These are phyloP conservation scores for Shinisaurus crocodilurus DNA, from an alignment of 2,113 vertebrate species.

Conservation along the genomic window DNA sequence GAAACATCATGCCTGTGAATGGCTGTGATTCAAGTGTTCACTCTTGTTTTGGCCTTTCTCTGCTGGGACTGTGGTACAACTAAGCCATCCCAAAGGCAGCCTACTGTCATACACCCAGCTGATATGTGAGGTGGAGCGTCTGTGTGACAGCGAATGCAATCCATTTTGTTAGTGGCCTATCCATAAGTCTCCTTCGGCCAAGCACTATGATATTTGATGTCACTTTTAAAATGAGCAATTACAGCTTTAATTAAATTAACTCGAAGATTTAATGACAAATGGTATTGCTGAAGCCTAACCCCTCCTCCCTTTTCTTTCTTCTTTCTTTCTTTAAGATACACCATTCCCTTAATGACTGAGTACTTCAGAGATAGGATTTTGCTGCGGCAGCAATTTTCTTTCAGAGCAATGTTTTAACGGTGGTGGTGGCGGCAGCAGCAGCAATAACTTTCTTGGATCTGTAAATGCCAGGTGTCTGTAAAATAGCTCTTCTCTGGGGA, in stretches of 20 bases:
- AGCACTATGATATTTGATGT: constrained; percentile 18
- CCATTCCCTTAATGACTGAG: constrained; percentile 12
- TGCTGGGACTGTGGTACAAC: neutral
- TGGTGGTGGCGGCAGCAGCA: constrained; percentile 10
- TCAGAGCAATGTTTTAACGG: constrained; percentile 47
- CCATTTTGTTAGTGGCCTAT: neutral
- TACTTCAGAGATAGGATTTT: constrained; percentile 36
- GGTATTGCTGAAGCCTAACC: neutral
- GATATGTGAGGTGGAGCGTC: neutral
- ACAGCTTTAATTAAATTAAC: constrained; percentile 50
- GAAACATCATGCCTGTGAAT: neutral
- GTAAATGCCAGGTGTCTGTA: constrained; percentile 58
- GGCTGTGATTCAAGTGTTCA: constrained; percentile 3
- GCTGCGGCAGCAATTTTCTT: constrained; percentile 29
- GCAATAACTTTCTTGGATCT: constrained; percentile 36
- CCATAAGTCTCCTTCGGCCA: constrained; percentile 18
- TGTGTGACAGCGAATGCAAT: constrained; percentile 11
- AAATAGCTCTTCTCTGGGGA: constrained; percentile 61
- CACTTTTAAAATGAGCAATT: constrained; percentile 20
- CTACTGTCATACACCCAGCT: neutral
- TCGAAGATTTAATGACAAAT: constrained; percentile 45
- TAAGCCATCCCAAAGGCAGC: neutral
- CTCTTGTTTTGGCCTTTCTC: constrained; percentile 17
- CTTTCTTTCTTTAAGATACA: neutral
- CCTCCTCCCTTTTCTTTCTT: neutral